Evolutionary conservation across 2,113 vertebrate genomes (phyloP).

Genomic region (Charina bottae): DNA sequence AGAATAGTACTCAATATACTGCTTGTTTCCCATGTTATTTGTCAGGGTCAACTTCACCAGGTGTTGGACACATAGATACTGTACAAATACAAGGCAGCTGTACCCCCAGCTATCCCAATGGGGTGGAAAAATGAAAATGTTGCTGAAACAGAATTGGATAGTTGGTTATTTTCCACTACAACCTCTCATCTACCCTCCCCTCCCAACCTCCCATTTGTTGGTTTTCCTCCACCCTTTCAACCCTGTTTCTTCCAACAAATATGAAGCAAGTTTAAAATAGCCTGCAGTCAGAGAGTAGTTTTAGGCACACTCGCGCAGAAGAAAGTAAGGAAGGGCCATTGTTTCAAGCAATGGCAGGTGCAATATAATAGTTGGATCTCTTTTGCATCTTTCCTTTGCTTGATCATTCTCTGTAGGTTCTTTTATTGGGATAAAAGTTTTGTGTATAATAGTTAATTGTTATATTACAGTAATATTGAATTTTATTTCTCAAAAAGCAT

Average conservation of each 20-base stretch:
- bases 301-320: neutral
- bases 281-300: neutral
- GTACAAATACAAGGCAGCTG: constrained; percentile 65
- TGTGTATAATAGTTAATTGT: neutral
- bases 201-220: constrained; percentile 33
- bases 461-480: neutral
- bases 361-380: neutral
- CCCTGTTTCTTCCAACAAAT: neutral
- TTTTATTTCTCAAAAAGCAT: neutral
- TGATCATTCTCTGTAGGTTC: neutral
- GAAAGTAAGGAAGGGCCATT: neutral
- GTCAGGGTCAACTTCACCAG: constrained; percentile 69
- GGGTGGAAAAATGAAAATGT: constrained; percentile 65
- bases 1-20: constrained; percentile 52
- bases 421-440: neutral
- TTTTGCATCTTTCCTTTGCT: neutral
- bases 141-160: constrained; percentile 62
- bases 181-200: constrained; percentile 62
- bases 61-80: constrained; percentile 49
- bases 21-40: constrained; percentile 70
- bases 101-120: constrained; percentile 56
- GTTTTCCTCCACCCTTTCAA: constrained; percentile 18
- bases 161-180: constrained; percentile 55
- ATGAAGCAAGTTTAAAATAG: constrained; percentile 4
- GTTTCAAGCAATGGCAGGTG: neutral